These are phyloP conservation scores for Notodonta ziczac DNA, from an alignment of 2,888 invertebrate genomes.

Conservation along the genomic window DNA sequence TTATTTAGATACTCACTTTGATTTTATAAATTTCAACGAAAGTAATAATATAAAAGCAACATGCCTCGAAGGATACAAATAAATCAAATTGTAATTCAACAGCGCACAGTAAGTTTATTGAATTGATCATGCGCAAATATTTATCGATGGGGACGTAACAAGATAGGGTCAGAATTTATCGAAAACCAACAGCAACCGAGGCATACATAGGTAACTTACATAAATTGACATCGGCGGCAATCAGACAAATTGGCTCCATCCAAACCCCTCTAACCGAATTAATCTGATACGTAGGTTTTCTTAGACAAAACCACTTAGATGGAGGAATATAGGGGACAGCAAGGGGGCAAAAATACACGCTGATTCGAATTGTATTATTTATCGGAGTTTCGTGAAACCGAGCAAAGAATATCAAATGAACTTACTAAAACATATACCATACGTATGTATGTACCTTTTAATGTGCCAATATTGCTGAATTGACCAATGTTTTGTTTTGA, in stretches of 20 bases:
- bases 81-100: slow-evolving; percentile 58
- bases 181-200: slow-evolving; percentile 67
- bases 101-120: slow-evolving; percentile 71
- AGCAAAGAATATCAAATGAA: slow-evolving; percentile 33
- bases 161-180: slow-evolving; percentile 82
- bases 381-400: slow-evolving; percentile 30
- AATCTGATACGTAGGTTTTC: slow-evolving; percentile 81
- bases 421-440: not conserved
- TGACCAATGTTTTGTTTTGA: too few relatives aligned
- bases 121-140: slow-evolving; percentile 83
- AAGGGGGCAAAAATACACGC: slow-evolving; percentile 42
- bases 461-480: not conserved
- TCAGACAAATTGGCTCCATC: slow-evolving; percentile 85
- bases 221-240: slow-evolving; percentile 80
- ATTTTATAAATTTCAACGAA: not conserved
- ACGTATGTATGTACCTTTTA: not conserved
- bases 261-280: slow-evolving; percentile 80
- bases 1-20: too few relatives aligned
- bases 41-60: slow-evolving; percentile 14
- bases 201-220: slow-evolving; percentile 74
- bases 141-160: slow-evolving; percentile 79
- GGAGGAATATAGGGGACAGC: slow-evolving; percentile 58
- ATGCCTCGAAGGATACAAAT: slow-evolving; percentile 20
- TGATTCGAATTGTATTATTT: slow-evolving; percentile 53
- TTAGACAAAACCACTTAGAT: slow-evolving; percentile 76